Evolutionary conservation across 2,888 invertebrate species (phyloP).

Genomic region (Thumatha senex): DNA sequence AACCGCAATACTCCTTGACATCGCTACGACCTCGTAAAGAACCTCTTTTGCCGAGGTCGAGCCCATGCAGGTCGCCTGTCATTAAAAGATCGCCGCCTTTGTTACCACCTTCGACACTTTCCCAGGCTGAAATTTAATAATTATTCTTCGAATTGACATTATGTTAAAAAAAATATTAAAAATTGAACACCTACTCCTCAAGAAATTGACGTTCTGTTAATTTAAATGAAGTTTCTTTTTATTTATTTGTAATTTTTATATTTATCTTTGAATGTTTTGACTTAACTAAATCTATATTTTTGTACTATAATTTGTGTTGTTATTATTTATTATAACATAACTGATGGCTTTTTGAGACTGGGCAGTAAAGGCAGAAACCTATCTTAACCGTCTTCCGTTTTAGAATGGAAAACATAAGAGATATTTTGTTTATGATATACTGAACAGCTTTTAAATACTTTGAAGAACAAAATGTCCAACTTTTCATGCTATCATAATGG

Average conservation of each 20-base stretch:
- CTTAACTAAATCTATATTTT: constrained; percentile 1
- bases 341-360: too few species aligned
- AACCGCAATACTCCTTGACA: constrained; percentile 39
- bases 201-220: neutral
- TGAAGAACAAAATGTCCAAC: too few species aligned
- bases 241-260: constrained; percentile 10
- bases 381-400: too few species aligned
- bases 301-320: neutral
- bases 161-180: constrained; percentile 5
- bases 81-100: constrained; percentile 48
- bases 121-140: constrained; percentile 10
- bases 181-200: neutral
- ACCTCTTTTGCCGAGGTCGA: constrained; percentile 49
- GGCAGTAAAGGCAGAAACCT: too few species aligned
- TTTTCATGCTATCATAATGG: too few species aligned
- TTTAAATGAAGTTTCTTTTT: constrained; percentile 1
- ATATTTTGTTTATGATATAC: too few species aligned
- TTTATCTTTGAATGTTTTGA: constrained; percentile 7
- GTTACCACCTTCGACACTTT: constrained; percentile 30
- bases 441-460: too few species aligned
- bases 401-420: too few species aligned
- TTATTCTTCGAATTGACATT: neutral
- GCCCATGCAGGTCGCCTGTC: constrained; percentile 47
- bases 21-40: constrained; percentile 61
- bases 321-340: neutral